Evolutionary conservation across 2,888 invertebrate genomes (phyloP).

Genomic region (Ceraclea dissimilis): DNA sequence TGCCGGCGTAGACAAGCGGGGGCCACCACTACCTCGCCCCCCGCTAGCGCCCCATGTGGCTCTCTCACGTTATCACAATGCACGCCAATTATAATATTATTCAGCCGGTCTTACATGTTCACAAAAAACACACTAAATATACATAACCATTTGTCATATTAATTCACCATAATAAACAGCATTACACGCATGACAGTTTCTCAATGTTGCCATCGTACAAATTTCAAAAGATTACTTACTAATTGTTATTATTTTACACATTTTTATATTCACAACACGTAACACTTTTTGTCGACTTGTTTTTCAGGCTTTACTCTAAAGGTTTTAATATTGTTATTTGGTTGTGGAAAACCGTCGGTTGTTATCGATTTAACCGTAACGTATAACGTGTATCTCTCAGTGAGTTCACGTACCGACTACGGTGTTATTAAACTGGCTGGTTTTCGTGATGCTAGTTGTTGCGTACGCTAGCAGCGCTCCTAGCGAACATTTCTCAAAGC

Average conservation of each 20-base stretch:
- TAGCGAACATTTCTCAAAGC: slow-evolving; percentile 3
- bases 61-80: slow-evolving; percentile 11
- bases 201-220: slow-evolving; percentile 7
- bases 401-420: slow-evolving; percentile 15
- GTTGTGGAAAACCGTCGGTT: background rate
- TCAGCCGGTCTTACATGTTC: slow-evolving; percentile 11
- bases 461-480: slow-evolving; percentile 23
- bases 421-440: slow-evolving; percentile 10
- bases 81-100: slow-evolving; percentile 7
- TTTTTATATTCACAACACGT: too few species aligned
- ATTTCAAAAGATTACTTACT: background rate
- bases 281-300: too few species aligned
- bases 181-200: slow-evolving; percentile 9
- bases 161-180: background rate
- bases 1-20: slow-evolving; percentile 15
- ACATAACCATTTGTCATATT: background rate
- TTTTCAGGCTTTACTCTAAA: background rate
- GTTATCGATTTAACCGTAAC: slow-evolving; percentile 4
- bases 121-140: slow-evolving; percentile 1
- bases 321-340: background rate
- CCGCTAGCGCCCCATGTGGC: slow-evolving; percentile 16
- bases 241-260: slow-evolving; percentile 8
- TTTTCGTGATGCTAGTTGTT: slow-evolving; percentile 21
- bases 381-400: slow-evolving; percentile 1
- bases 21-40: slow-evolving; percentile 14